A percentile compares a stretch with the other conserved stretches of the same genome.
These are phyloP conservation scores for Leucoraja erinaceus DNA, from an alignment of 2,113 vertebrate genomes.

Conservation along the genomic window DNA sequence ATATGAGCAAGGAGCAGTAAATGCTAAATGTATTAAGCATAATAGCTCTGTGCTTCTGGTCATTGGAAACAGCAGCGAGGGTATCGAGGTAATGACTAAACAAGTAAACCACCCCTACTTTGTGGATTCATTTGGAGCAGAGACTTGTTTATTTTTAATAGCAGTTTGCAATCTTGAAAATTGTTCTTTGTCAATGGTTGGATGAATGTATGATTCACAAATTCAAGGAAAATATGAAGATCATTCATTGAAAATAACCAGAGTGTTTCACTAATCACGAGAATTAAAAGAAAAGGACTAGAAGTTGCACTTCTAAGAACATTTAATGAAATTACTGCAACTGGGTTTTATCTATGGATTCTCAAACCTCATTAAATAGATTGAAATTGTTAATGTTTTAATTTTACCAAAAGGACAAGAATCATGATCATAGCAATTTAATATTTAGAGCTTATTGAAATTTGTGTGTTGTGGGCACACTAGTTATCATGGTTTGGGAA, in stretches of 20 bases:
- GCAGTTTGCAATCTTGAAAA: not conserved
- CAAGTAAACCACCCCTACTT: not conserved
- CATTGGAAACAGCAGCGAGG: not conserved
- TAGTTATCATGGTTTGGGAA: not conserved
- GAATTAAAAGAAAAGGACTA: not conserved
- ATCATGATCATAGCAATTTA: not conserved
- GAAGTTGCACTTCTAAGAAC: not conserved
- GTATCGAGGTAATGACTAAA: not conserved
- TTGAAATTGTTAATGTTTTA: not conserved
- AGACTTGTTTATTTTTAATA: not conserved
- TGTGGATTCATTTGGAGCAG: not conserved
- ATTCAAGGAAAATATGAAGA: not conserved
- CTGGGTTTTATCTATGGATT: not conserved
- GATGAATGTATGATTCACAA: not conserved
- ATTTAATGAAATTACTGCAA: not conserved
- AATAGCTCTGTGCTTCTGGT: not conserved
- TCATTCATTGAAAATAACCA: not conserved
- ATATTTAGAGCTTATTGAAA: not conserved
- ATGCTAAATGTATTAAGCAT: not conserved
- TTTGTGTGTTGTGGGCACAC: not conserved
- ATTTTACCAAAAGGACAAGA: not conserved
- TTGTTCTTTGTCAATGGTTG: slow-evolving; percentile 13
- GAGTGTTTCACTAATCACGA: not conserved
- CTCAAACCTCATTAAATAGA: not conserved
- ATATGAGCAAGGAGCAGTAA: not conserved